Conservation (phyloP, 2,888 invertebrate genomes). For the Balanococcus diminutus region DNA sequence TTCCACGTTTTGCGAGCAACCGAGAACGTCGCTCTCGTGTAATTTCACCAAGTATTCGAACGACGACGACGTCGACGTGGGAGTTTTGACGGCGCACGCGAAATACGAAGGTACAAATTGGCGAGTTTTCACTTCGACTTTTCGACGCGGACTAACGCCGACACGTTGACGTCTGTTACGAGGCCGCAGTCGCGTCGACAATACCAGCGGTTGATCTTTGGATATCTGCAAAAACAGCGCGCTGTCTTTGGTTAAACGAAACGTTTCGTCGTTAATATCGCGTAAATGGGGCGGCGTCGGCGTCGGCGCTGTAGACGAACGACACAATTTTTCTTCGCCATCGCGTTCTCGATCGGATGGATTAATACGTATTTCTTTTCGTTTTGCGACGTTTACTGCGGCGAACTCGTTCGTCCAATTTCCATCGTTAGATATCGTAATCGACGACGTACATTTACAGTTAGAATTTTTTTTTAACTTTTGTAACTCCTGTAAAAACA, state of each 20-base stretch:
- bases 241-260: constrained; percentile 72
- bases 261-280: constrained; percentile 62
- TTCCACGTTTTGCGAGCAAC: neutral
- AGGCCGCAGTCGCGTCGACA: neutral
- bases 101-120: constrained; percentile 69
- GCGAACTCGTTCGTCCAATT: neutral
- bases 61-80: constrained; percentile 60
- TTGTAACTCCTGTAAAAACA: neutral
- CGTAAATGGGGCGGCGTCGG: neutral
- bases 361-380: too few species aligned
- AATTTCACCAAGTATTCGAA: constrained; percentile 56
- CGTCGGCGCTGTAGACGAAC: too few species aligned
- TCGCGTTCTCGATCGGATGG: neutral
- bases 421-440: too few species aligned
- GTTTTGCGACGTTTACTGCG: neutral
- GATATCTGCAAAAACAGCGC: constrained; percentile 74
- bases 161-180: neutral
- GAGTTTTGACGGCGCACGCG: neutral
- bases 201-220: constrained; percentile 59
- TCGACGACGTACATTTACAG: neutral
- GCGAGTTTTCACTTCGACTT: constrained; percentile 73
- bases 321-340: too few species aligned
- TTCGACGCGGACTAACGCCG: constrained; percentile 58
- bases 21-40: neutral
- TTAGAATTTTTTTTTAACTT: neutral